Conservation (phyloP, 2,888 invertebrate genomes). For the Entomobrya proxima region DNA sequence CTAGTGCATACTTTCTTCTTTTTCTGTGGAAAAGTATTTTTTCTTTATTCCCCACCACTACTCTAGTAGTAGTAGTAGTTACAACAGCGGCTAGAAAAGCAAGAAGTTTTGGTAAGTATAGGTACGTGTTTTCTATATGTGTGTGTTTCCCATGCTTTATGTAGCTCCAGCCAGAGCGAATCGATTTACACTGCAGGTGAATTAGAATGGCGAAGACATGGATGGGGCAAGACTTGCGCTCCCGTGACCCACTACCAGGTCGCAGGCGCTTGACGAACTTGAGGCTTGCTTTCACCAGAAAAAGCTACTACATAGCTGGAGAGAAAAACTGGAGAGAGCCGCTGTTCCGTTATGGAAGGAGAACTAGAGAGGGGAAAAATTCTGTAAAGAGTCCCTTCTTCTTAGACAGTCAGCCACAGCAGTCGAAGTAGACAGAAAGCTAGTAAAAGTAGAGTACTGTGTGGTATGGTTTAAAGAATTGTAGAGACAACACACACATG, state of each 20-base stretch:
- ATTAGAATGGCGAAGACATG: slow-evolving; percentile 74
- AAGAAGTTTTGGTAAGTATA: background rate
- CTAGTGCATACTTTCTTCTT: slow-evolving; percentile 2
- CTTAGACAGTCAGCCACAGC: slow-evolving; percentile 49
- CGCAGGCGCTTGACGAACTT: slow-evolving; percentile 73
- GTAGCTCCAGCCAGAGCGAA: slow-evolving; percentile 62
- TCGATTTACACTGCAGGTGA: slow-evolving; percentile 75
- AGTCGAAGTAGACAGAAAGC: background rate
- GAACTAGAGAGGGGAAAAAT: background rate
- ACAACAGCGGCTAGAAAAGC: background rate
- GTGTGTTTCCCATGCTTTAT: background rate
- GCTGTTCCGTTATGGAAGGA: background rate
- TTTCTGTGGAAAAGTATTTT: slow-evolving; percentile 12
- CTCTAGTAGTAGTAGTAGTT: too few relatives aligned
- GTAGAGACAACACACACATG: background rate
- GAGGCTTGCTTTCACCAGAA: slow-evolving; percentile 67
- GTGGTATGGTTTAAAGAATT: background rate
- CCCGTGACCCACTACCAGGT: slow-evolving; percentile 72
- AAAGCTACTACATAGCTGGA: background rate
- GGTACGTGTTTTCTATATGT: background rate
- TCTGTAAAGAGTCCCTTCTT: slow-evolving; percentile 31
- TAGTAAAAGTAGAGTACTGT: background rate
- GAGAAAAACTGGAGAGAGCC: background rate
- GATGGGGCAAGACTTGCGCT: slow-evolving; percentile 73
- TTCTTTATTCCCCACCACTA: background rate